phyloP scores from a whole-genome alignment of 2,888 invertebrate species.

The Caenorhabditis drosophilae region DNA sequence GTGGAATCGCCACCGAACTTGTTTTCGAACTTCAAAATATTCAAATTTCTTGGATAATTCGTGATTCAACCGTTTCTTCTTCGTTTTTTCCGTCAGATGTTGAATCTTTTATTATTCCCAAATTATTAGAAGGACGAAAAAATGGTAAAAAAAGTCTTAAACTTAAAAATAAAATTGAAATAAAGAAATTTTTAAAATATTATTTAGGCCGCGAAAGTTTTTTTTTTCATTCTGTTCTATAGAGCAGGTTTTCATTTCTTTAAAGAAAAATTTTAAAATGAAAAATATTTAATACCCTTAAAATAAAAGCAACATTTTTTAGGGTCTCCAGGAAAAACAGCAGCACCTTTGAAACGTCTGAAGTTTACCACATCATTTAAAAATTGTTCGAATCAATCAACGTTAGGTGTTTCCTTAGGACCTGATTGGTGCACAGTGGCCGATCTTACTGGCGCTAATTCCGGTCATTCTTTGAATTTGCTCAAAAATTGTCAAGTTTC shows the following conservation, averaged over 20 bases:
- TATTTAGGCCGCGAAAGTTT: background rate
- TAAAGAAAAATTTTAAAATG: background rate
- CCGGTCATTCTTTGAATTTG: too few species aligned
- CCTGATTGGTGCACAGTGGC: conserved; percentile 83
- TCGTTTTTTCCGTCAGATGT: conserved; percentile 95
- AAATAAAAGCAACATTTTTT: conserved; percentile 64
- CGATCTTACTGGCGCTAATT: too few species aligned
- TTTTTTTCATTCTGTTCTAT: too few species aligned
- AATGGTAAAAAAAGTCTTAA: conserved; percentile 3
- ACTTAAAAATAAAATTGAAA: too few species aligned
- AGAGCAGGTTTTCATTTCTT: too few species aligned
- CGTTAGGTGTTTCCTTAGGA: conserved; percentile 86
- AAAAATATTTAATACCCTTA: conserved; percentile 47
- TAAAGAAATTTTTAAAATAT: too few species aligned
- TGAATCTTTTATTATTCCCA: conserved; percentile 81
- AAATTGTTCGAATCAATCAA: background rate
- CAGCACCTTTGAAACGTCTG: conserved; percentile 67
- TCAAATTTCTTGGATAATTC: conserved; percentile 89
- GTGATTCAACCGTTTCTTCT: conserved; percentile 88
- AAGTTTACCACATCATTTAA: conserved; percentile 60
- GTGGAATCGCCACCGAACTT: conserved; percentile 96
- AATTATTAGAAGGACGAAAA: conserved; percentile 12
- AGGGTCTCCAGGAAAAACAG: too few species aligned
- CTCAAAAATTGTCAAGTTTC: conserved; percentile 9
- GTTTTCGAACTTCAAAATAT: conserved; percentile 85